Conservation (phyloP, 2,113 vertebrate genomes). For the Willisornis vidua region DNA sequence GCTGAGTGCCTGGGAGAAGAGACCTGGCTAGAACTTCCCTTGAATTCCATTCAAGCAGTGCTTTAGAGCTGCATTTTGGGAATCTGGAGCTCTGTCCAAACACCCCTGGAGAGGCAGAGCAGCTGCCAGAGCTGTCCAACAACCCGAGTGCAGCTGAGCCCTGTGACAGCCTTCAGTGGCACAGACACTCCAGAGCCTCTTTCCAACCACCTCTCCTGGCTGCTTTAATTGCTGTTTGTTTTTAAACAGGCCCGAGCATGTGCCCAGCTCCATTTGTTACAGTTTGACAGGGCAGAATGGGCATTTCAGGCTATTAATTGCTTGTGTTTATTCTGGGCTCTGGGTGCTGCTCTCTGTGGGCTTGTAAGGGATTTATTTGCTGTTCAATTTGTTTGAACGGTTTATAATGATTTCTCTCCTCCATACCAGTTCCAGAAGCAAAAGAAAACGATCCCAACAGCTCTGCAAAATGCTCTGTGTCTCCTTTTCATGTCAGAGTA, state of each 20-base stretch:
- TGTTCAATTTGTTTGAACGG: background rate
- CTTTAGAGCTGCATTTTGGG: background rate
- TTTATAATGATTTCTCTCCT: background rate
- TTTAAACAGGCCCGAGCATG: background rate
- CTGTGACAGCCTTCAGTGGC: background rate
- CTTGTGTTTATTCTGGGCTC: background rate
- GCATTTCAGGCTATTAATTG: background rate
- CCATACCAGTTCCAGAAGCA: background rate
- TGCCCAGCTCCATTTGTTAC: background rate
- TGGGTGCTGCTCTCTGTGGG: background rate
- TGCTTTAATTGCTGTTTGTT: background rate
- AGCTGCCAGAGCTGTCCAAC: background rate
- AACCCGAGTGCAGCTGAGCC: background rate
- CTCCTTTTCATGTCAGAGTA: background rate
- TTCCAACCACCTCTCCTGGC: background rate
- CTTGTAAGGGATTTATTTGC: background rate
- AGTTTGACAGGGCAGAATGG: background rate
- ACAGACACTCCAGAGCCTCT: background rate
- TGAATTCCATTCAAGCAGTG: background rate
- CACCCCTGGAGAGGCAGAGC: background rate
- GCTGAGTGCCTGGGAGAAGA: background rate
- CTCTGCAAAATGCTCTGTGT: background rate
- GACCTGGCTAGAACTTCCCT: too few species aligned
- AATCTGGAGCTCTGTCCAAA: background rate
- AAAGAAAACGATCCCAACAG: background rate